Evolutionary conservation across 2,888 invertebrate genomes (phyloP), one percentile per base, ranked within the genome.

Genomic region (Apodemia hepburni): DNA sequence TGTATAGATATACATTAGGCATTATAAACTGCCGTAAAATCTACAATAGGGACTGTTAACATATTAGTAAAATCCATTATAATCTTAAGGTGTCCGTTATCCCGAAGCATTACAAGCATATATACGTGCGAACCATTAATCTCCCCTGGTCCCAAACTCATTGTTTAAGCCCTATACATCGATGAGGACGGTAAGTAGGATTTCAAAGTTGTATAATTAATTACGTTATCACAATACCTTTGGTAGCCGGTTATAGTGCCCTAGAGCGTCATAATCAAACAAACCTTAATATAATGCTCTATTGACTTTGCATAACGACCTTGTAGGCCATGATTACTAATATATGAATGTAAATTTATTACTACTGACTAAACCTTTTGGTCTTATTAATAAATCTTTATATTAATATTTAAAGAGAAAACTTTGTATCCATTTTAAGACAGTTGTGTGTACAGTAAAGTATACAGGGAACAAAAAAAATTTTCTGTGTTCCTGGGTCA

Each of bases 181-280:
- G 22, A 51, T 51, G 51, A 51, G 51, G 18, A 22, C 54, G 27
- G 27, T 54, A 27, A 54, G 54, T 54, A 22, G 45, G 42, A 45
- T 27, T 42, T 45, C 18, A 22, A 62, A 62, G 45, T 58, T 62
- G 33, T 58, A 80, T 84, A 85, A 86, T 87, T 86, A 86, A 86
- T 87, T 81, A 83, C 75, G 72, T 66, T 69, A 72, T 61, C 72
- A 78, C 84, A 84, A 81, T 78, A 77, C 79, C 76, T 73, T 70
- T 74, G 71, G 75, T 75, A 58, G 61, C 33, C 61, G 22, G 74
- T 81, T 82, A 85, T 76, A 73, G 78, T 73, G 75, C 85, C 84
- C 85, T 68, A 65, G 82, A 82, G 85, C 77, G 71, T 79, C 79
- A 78, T 84, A 74, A 69, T 68, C 73, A 67, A 73, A 71, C 73